Percentiles rank a stretch among this genome's conserved stretches.
These are phyloP conservation scores for Dryas iulia DNA, from an alignment of 1,140 invertebrate genomes.

Conservation along the genomic window DNA sequence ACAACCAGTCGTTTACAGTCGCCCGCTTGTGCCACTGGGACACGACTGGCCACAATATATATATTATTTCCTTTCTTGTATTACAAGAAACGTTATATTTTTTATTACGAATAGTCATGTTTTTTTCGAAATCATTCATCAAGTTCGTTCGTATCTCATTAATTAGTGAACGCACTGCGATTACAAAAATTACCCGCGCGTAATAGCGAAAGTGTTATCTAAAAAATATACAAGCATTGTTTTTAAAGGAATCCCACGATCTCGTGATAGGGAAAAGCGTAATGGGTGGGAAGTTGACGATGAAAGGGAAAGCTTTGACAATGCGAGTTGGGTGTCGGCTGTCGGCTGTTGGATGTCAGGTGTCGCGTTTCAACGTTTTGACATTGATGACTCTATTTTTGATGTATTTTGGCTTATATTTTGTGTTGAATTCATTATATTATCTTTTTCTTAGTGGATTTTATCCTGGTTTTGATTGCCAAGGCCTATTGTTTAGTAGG, in stretches of 20 bases:
- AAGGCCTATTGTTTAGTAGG: too few relatives aligned
- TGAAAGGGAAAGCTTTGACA: slow-evolving; percentile 65
- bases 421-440: too few relatives aligned
- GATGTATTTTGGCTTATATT: background rate
- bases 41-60: too few relatives aligned
- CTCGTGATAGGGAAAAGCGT: slow-evolving; percentile 69
- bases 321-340: slow-evolving; percentile 32
- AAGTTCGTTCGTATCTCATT: slow-evolving; percentile 32
- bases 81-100: too few relatives aligned
- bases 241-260: slow-evolving; percentile 60
- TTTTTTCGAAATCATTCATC: slow-evolving; percentile 14
- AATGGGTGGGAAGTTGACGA: slow-evolving; percentile 58
- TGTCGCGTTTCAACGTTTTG: slow-evolving; percentile 32
- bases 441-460: too few relatives aligned
- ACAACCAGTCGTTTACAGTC: too few relatives aligned
- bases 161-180: slow-evolving; percentile 53
- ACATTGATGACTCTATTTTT: slow-evolving; percentile 18
- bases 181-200: slow-evolving; percentile 55
- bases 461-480: too few relatives aligned
- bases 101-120: background rate
- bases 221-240: slow-evolving; percentile 68
- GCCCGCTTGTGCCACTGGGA: too few relatives aligned
- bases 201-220: slow-evolving; percentile 67
- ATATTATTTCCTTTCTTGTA: background rate
- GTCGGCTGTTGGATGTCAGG: slow-evolving; percentile 6